Evolutionary conservation across 2,888 invertebrate genomes (phyloP), one percentile per base, ranked within the genome.

Genomic region (Agrilus cyanescens): DNA sequence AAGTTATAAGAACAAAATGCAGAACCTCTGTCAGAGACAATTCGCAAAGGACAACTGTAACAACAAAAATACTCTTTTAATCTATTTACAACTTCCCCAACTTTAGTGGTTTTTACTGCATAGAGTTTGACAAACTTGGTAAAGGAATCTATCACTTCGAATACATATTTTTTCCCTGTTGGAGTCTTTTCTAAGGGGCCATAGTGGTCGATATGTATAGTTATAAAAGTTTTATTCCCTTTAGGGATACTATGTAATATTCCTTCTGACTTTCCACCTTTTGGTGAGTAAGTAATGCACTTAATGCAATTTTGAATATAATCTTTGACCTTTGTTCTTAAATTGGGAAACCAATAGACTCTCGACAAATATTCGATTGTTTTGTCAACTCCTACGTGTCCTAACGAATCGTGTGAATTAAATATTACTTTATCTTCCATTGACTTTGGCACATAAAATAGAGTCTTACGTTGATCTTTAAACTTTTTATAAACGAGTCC

Each of bases 341-440:
- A 4, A 4, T 43, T 33, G 2, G 38, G 32, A 35, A 43, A 43
- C 43, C 43, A 43, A 14, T 43, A 43, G n/a, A 25, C 34, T 12
- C 29, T 20, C 5, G 5, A 5, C 3, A 18, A 4, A 18, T 18
- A 4, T 5, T 18, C 18, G 5, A 18, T 5, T 4, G 5, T 5
- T 18, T 18, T 18, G 18, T 4, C 4, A 18, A 18, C 18, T 2
- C 58, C 59, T 37, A 57, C 34, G 45, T 62, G 62, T 40, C 56
- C 56, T 18, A 53, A 44, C 29, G 51, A 38, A 36, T 60, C 57
- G 47, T 59, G 58, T 12, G 44, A 43, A 4, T 45, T 41, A 20
- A 48, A 43, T n/a, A 58, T 51, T 4, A 56, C 43, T 33, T 50
- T 49, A 5, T 45, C 32, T 41, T 54, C 52, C 51, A 57, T 52